A percentile compares a stretch with the other conserved stretches of the same genome.
These are phyloP conservation scores for Erebia aethiops DNA, from an alignment of 2,888 invertebrate species.

Conservation along the genomic window DNA sequence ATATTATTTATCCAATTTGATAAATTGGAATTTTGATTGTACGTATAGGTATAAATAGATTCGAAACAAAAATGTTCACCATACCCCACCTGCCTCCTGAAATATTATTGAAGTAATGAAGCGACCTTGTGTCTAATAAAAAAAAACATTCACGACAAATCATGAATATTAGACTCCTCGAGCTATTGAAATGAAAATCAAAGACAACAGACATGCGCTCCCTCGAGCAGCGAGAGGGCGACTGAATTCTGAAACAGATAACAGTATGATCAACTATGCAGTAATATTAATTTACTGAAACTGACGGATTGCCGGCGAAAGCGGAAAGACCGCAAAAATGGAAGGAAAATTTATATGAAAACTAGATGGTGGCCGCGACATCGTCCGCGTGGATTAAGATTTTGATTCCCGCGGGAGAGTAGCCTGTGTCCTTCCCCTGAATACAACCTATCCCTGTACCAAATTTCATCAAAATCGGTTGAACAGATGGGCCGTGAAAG, in stretches of 20 bases:
- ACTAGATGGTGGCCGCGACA: too few species aligned
- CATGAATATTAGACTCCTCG: too few species aligned
- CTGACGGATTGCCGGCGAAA: neutral
- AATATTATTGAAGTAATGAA: neutral
- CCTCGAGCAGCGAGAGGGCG: conserved; percentile 19
- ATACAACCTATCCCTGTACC: too few species aligned
- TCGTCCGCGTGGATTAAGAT: too few species aligned
- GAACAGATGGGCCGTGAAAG: too few species aligned
- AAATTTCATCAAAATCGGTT: too few species aligned
- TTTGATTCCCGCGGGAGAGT: too few species aligned
- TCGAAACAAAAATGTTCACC: neutral
- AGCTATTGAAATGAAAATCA: neutral
- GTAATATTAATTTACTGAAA: neutral
- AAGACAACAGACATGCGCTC: conserved; percentile 5
- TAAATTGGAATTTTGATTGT: neutral
- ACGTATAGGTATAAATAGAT: neutral
- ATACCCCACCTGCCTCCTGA: neutral
- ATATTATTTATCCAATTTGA: neutral
- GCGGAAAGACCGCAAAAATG: neutral
- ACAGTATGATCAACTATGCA: too few species aligned
- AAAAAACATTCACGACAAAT: too few species aligned
- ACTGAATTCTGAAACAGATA: conserved; percentile 18
- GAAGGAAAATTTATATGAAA: neutral
- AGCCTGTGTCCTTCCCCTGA: too few species aligned
- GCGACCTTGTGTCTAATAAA: too few species aligned